Conservation (phyloP, 2,888 invertebrate species). For the Syrista parreyssii region DNA sequence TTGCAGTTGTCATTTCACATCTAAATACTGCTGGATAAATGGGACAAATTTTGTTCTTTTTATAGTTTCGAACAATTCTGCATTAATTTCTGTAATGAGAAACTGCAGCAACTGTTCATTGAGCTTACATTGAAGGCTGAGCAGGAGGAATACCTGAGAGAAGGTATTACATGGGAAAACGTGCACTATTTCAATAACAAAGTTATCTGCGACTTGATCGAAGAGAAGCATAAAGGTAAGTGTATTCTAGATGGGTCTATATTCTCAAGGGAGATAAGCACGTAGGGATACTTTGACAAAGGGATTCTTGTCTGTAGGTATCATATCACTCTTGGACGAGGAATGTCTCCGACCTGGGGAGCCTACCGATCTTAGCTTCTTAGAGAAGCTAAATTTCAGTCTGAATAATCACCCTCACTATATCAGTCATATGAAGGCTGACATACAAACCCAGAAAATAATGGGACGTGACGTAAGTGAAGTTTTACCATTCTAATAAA, state of each 20-base stretch:
- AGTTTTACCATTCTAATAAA: constrained; percentile 9
- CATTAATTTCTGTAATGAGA: constrained; percentile 96
- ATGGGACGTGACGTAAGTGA: constrained; percentile 83
- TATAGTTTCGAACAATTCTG: constrained; percentile 89
- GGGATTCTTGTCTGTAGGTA: constrained; percentile 68
- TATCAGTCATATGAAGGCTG: constrained; percentile 83
- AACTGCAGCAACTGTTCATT: constrained; percentile 93
- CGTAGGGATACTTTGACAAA: neutral
- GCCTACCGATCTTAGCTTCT: constrained; percentile 83
- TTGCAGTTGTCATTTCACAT: neutral
- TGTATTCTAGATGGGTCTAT: neutral
- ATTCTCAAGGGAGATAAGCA: constrained; percentile 6
- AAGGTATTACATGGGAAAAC: constrained; percentile 92
- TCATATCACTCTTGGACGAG: constrained; percentile 88
- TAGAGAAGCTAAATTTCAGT: constrained; percentile 82
- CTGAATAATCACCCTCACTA: constrained; percentile 84
- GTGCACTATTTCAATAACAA: constrained; percentile 93
- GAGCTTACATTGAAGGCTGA: constrained; percentile 90
- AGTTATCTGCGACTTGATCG: constrained; percentile 92
- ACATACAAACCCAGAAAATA: constrained; percentile 82
- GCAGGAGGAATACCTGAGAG: constrained; percentile 90
- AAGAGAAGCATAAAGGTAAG: constrained; percentile 85
- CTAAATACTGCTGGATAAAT: neutral
- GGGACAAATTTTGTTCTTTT: constrained; percentile 16
- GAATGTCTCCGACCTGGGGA: constrained; percentile 93